phyloP scores from a whole-genome alignment of 2,113 vertebrate genomes.

The Pollimyrus isidori region DNA sequence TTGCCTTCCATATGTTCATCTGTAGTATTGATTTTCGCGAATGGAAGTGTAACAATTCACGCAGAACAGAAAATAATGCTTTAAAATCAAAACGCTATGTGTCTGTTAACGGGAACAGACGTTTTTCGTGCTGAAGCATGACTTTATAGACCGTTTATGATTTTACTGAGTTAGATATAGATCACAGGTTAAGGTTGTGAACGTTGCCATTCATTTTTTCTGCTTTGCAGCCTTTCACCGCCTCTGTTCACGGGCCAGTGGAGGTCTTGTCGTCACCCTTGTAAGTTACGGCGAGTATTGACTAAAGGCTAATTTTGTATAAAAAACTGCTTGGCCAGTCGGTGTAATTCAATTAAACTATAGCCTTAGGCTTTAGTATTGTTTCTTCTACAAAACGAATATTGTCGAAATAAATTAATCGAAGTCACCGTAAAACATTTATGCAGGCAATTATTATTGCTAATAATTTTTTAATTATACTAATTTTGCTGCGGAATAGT shows the following conservation, averaged over 20 bases:
- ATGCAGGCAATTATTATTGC: neutral
- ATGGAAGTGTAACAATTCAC: neutral
- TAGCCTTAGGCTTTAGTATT: neutral
- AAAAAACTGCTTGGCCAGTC: neutral
- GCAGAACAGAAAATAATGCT: neutral
- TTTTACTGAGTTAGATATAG: neutral
- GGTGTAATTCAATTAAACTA: neutral
- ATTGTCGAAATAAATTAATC: neutral
- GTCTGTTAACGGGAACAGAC: neutral
- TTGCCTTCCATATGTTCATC: neutral
- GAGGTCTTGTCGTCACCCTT: neutral
- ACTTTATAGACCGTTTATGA: neutral
- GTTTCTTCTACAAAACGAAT: neutral
- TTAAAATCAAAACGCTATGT: neutral
- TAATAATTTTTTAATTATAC: neutral
- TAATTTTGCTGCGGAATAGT: neutral
- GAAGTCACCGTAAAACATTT: neutral
- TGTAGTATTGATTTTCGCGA: neutral
- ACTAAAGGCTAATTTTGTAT: neutral
- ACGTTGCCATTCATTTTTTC: neutral
- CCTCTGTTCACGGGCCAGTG: neutral
- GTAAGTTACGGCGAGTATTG: neutral
- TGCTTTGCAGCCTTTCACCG: neutral
- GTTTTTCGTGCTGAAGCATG: too few species aligned
- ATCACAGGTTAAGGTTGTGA: neutral